Percentiles rank a stretch among this genome's conserved stretches.
These are phyloP conservation scores for Petrolisthes manimaculis DNA, from an alignment of 2,888 invertebrate species.

Conservation along the genomic window DNA sequence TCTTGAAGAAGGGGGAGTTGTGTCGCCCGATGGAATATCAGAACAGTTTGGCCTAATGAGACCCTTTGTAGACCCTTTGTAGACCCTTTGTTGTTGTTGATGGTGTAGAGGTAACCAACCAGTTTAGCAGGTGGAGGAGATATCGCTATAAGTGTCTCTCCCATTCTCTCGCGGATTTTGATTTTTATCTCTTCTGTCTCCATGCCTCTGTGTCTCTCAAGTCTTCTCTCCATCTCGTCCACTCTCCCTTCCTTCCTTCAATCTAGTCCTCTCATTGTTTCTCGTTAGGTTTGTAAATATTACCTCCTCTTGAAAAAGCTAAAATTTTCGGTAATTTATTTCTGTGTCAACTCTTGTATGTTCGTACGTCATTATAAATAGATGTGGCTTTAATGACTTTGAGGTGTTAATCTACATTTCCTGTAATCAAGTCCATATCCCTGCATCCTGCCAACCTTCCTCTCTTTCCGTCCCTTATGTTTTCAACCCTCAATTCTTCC, in stretches of 20 bases:
- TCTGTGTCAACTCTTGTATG: too few relatives aligned
- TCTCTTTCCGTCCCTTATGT: not conserved
- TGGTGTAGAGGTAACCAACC: constrained; percentile 39
- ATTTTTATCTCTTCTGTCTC: constrained; percentile 13
- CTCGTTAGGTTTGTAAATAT: not conserved
- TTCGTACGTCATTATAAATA: too few relatives aligned
- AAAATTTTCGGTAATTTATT: too few relatives aligned
- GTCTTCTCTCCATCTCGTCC: constrained; percentile 9
- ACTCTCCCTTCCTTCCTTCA: not conserved
- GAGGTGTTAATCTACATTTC: not conserved
- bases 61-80: constrained; percentile 40
- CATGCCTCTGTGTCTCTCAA: constrained; percentile 23
- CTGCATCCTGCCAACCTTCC: not conserved
- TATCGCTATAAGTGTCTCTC: constrained; percentile 11
- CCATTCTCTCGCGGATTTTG: not conserved
- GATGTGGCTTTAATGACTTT: not conserved
- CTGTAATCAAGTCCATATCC: not conserved
- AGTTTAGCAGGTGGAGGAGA: constrained; percentile 24
- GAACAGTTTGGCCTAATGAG: constrained; percentile 49
- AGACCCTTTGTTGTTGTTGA: too few relatives aligned
- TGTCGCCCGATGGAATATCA: constrained; percentile 39
- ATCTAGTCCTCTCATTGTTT: not conserved
- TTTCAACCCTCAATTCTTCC: not conserved
- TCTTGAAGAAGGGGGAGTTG: not conserved
- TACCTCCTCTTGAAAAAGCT: not conserved